Evolutionary conservation across 2,797 vertebrate species (phyloP).

Genomic region (Phrynocephalus vlangalii): DNA sequence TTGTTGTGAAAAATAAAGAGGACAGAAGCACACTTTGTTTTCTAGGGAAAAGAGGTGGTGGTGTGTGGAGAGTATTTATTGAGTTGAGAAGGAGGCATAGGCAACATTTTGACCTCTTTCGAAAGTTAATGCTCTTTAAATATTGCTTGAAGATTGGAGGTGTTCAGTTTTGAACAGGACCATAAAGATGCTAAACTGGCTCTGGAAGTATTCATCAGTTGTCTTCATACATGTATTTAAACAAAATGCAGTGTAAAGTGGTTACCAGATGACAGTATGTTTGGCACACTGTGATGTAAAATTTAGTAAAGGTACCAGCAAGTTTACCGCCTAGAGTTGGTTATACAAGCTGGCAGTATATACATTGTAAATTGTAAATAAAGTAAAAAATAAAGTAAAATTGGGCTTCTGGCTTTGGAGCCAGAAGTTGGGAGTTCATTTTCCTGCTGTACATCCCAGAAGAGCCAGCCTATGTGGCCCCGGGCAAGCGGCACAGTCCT

Average conservation of each 20-base stretch:
- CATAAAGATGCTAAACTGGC: background rate
- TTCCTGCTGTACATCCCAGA: too few species aligned
- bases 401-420: too few species aligned
- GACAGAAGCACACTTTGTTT: background rate
- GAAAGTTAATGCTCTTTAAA: background rate
- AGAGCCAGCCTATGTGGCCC: too few species aligned
- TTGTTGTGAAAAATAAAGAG: background rate
- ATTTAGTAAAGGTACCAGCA: too few species aligned
- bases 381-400: too few species aligned
- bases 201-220: background rate
- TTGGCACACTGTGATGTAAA: background rate
- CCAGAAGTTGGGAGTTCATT: too few species aligned
- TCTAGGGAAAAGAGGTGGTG: background rate
- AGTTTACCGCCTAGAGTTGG: too few species aligned
- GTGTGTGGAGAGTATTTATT: background rate
- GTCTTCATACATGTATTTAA: background rate
- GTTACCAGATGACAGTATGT: background rate
- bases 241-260: background rate
- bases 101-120: background rate
- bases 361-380: too few species aligned
- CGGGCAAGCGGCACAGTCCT: too few species aligned
- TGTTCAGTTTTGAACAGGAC: background rate
- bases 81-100: background rate
- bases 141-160: background rate
- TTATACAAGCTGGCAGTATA: too few species aligned